Conservation (phyloP, 2,113 vertebrate species). For the Aegypius monachus region DNA sequence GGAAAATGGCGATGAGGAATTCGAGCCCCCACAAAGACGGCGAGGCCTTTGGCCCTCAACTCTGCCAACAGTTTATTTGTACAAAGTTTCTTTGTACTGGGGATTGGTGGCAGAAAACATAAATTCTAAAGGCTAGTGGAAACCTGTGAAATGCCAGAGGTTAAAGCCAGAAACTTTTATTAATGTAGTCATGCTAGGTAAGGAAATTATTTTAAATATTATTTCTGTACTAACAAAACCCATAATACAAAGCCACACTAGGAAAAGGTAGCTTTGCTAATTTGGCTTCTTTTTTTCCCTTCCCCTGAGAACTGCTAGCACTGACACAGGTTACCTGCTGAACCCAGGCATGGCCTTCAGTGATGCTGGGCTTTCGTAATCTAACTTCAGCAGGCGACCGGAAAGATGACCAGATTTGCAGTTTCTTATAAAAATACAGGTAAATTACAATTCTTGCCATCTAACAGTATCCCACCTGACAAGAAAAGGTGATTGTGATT, state of each 20-base stretch:
- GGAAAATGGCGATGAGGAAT: not conserved
- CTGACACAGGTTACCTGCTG: not conserved
- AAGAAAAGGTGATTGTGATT: not conserved
- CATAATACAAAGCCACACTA: not conserved
- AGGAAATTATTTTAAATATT: not conserved
- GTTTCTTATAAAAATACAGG: not conserved
- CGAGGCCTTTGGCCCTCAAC: not conserved
- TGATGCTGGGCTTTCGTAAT: not conserved
- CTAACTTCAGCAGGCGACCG: not conserved
- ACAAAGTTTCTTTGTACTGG: not conserved
- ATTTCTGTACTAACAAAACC: not conserved
- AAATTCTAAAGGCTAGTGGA: not conserved
- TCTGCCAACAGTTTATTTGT: not conserved
- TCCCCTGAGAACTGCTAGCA: not conserved
- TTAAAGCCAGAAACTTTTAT: not conserved
- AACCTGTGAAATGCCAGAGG: not conserved
- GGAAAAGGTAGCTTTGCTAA: not conserved
- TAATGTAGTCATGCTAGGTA: not conserved
- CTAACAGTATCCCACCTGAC: not conserved
- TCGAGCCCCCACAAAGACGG: fast-evolving
- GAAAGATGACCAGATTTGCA: not conserved
- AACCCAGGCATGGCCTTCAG: not conserved
- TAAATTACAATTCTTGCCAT: not conserved
- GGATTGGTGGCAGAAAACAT: not conserved
- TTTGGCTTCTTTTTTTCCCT: not conserved